These are phyloP conservation scores for Mimumesa dahlbomi DNA, from an alignment of 2,888 invertebrate genomes.

Conservation along the genomic window DNA sequence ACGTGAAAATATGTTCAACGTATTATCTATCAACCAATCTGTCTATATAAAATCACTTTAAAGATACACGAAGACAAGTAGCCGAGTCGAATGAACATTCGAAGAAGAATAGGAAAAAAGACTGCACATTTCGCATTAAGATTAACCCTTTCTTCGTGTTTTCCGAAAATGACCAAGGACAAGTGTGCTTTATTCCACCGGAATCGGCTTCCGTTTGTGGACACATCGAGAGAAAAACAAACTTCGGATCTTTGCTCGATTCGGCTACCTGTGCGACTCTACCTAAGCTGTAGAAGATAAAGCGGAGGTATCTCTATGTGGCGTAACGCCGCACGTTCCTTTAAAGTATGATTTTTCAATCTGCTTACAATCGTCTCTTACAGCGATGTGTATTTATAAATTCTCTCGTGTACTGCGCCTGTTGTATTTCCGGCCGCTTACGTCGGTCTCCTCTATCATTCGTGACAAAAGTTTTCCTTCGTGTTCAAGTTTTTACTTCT, in stretches of 20 bases:
- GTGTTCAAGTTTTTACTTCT: no score
- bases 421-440: conserved; percentile 11
- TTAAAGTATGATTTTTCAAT: conserved; percentile 35
- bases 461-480: neutral
- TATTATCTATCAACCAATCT: conserved; percentile 28
- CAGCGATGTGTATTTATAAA: conserved; percentile 38
- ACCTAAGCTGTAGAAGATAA: neutral
- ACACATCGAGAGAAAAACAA: neutral
- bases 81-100: conserved; percentile 3
- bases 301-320: neutral
- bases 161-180: neutral
- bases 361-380: conserved; percentile 27
- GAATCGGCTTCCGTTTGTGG: neutral
- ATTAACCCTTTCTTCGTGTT: neutral
- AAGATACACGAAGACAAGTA: conserved; percentile 9
- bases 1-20: conserved; percentile 27
- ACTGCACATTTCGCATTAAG: conserved; percentile 2
- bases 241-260: neutral
- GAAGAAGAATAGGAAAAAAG: neutral
- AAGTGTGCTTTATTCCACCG: neutral
- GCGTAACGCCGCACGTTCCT: conserved; percentile 33
- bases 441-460: conserved; percentile 12
- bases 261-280: conserved; percentile 4
- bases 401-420: conserved; percentile 23
- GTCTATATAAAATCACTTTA: conserved; percentile 13